Evolutionary conservation across 2,888 invertebrate genomes (phyloP), one percentile per base, ranked within the genome.

Genomic region (Erebia epiphron): DNA sequence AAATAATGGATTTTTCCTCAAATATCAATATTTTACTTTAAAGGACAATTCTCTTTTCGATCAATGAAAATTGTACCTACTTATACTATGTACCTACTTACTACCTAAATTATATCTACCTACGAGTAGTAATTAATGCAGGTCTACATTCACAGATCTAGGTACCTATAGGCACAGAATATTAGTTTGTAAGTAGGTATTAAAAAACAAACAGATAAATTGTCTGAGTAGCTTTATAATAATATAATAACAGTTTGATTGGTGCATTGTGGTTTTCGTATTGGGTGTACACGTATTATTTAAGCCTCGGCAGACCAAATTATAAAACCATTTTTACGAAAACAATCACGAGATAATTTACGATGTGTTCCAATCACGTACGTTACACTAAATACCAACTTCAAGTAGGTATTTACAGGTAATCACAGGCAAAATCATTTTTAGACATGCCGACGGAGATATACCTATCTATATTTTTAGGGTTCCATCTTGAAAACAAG

Each of bases 321-420:
- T 71, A 73, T 72, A 72, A 65, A 63, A 72, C 60, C 65, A 70
- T 66, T 67, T 72, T 70, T 74, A 62, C 62, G 61, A 72, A 72
- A 70, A 67, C 74, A 70, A 70, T 70, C 72, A 63, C 21, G 43
- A 66, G 54, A 64, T 72, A 72, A 74, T 74, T 74, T 74, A 74
- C 68, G 61, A 74, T 72, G 74, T 74, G 74, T 43, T 66, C 61
- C 13, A 49, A 72, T 62, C 74, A 74, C 74, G 74, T 74, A 68
- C 72, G 14, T 41, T 21, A 73, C 66, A 65, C 70, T 66, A 70
- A 70, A 68, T 67, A 67, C 60, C 60, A 60, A 71, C 70, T 65
- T 68, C 54, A 68, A 52, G 70, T 60, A 50, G 58, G 58, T 64
- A 67, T 65, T 61, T 66, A 61, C 70, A 52, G 58, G 67, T 73